A percentile compares a stretch with the other conserved stretches of the same genome.
Conservation (phyloP, 2,113 vertebrate genomes). For the Centropus bengalensis region DNA sequence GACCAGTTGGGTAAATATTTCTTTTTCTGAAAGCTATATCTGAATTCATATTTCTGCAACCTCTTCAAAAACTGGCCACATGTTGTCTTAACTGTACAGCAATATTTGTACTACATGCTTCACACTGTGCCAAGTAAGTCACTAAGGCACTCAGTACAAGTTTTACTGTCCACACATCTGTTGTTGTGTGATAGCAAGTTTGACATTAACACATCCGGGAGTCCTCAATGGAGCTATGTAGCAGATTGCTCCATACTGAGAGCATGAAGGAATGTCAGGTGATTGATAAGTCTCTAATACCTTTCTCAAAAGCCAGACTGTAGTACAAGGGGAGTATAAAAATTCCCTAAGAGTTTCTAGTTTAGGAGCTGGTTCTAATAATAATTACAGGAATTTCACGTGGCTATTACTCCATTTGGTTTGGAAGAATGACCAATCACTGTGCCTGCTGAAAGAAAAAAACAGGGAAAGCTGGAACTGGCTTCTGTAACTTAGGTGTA, state of each 20-base stretch:
- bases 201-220: not conserved
- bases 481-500: not conserved
- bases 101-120: constrained; percentile 45
- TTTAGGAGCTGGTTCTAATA: not conserved
- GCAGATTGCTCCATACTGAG: not conserved
- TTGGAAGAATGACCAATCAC: not conserved
- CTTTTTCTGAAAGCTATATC: not conserved
- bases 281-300: not conserved
- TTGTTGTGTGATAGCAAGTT: constrained; percentile 10
- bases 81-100: constrained; percentile 1
- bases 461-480: not conserved
- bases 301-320: not conserved
- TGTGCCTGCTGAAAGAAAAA: not conserved
- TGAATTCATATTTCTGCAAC: not conserved
- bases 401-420: not conserved
- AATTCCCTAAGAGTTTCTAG: not conserved
- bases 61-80: not conserved
- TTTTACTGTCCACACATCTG: constrained; percentile 37
- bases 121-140: constrained; percentile 43
- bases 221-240: not conserved
- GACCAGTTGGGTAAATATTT: not conserved
- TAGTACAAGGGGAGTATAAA: not conserved
- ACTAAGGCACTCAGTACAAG: constrained; percentile 5
- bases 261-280: not conserved
- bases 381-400: not conserved